Base-by-base conservation (phyloP, 2,888 invertebrate genomes). In the Orgyia antiqua region DNA sequence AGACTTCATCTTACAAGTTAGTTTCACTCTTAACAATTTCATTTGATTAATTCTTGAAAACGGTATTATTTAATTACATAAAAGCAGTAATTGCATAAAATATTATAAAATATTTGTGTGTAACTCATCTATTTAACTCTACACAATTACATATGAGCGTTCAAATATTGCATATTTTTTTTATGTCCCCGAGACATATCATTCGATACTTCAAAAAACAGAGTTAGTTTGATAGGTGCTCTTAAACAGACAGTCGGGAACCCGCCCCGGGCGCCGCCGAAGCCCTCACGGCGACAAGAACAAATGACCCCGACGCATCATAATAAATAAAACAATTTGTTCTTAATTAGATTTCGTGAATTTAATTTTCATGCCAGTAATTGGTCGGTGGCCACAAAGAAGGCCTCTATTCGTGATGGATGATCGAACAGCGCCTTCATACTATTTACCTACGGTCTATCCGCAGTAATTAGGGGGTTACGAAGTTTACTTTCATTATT, bases 311-410 rank as follows among this genome's bases (percentile, higher is more conserved):
- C 72, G 56, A 77, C 83, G 83, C 82, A 86, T 84, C 84, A 86
- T 84, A 84, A 86, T 86, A 86, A 84, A 86, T 86, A 84, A 86
- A 84, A 86, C 86, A 86, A 86, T 86, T 86, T 86, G 79, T 82
- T 83, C 80, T 82, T 86, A 86, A 86, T 86, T 86, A 86, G 86
- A 86, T 86, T 84, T 86, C 82, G 84, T 86, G 86, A 84, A 86
- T 86, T 86, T 86, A 86, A 86, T 86, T 86, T 84, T 84, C 84
- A 84, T 84, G 84, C 72, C 75, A 58, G 84, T 86, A 86, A 86
- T 86, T 80, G 84, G 86, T 83, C 82, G 83, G 86, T 78, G 77
- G 80, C 72, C 80, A 83, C 84, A 86, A 86, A 86, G 83, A 58
- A 54, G 56, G 64, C 61, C 74, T 78, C 80, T 82, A 84, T 84